Base-by-base conservation (phyloP, 2,888 invertebrate species). In the Penaeus monodon region DNA sequence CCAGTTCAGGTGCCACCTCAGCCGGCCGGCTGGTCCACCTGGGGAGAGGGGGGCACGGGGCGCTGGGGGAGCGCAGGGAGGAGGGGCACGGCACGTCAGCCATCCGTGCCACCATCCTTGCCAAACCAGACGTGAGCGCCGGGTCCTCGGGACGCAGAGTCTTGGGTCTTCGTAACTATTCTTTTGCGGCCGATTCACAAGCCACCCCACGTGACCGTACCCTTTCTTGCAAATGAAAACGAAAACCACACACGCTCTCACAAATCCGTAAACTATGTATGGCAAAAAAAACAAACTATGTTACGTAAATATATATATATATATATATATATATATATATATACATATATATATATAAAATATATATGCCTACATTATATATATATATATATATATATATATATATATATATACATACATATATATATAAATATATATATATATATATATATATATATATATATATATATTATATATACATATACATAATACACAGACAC, bases 121-220 rank as follows among this genome's bases (percentile, higher is more conserved):
- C 86, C 86, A 87, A 87, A 83, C 66, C 78, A 68, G 83, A 87
- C 82, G 83, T 83, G 78, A 82, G 81, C 86, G 44, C 78, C 70
- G 44, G 29, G 57, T 57, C 57, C 57, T 57, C 57, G 17, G 17
- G 57, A 57, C 57, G 17, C 57, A 57, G 57, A 17, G 17, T 57
- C 57, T 57, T 57, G 57, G 57, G 57, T 57, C 57, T 49, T 57
- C 57, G 14, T 12, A 57, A 57, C 57, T 20, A 57, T 57, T 57
- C 57, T 57, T 57, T 57, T 57, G 57, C 57, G 57, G 57, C 17
- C 57, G 57, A 57, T 57, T 57, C 57, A 57, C 57, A 57, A 57
- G 57, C 17, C 57, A 57, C 57, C 57, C 57, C 14, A 57, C 57
- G 57, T 14, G 57, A 57, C 57, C 57, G 17, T 20, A 57, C 17